These are phyloP conservation scores for Spinibarbus caldwelli DNA, from an alignment of 2,797 vertebrate species.

Conservation along the genomic window DNA sequence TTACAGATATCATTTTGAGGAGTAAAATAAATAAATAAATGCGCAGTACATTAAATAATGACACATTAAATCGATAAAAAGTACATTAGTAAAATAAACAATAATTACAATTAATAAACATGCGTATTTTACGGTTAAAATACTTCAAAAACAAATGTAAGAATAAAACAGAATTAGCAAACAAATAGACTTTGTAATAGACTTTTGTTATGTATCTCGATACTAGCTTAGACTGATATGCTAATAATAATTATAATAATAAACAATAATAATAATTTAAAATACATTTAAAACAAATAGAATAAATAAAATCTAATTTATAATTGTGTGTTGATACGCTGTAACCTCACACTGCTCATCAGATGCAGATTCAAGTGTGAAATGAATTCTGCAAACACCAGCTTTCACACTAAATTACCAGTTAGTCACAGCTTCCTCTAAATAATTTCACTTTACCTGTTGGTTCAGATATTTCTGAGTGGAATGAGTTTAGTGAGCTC, in stretches of 20 bases:
- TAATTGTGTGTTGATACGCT: no score
- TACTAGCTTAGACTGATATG: background rate
- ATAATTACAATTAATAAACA: background rate
- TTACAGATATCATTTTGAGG: background rate
- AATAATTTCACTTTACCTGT: slow-evolving; percentile 27
- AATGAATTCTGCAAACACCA: background rate
- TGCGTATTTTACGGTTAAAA: background rate
- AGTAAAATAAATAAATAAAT: background rate
- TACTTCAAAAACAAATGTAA: no score
- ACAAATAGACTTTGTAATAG: no score
- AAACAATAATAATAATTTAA: background rate
- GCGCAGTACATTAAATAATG: background rate
- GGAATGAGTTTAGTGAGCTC: background rate
- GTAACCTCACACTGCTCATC: background rate
- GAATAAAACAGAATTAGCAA: background rate
- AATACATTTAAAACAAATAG: background rate
- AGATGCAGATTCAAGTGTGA: no score
- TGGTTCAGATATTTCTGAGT: background rate
- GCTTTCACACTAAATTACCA: background rate
- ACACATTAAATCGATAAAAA: background rate
- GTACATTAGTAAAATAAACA: background rate
- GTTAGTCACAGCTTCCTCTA: background rate
- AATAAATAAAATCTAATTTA: no score
- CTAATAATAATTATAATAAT: background rate
- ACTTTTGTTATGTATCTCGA: background rate